Evolutionary conservation across 2,797 vertebrate genomes (phyloP), one percentile per base, ranked within the genome.

Genomic region (Synaphobranchus kaupii): DNA sequence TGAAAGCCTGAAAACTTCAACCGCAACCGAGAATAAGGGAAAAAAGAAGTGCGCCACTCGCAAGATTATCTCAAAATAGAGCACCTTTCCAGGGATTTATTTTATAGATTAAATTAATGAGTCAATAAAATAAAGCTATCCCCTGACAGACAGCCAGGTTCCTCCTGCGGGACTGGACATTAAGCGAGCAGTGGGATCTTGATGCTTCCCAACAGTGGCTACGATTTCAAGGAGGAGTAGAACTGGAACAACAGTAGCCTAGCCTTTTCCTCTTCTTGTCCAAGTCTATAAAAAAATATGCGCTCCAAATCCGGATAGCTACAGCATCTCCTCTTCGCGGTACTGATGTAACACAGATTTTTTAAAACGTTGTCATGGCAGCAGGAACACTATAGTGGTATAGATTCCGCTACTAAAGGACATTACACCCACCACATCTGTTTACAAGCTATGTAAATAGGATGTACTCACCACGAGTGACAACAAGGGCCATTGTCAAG

Each of bases 291-390:
- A 54, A 60, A 54, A 39, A 52, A 76, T 87, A 25, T 47, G 68
- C 83, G 83, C 47, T 87, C 52, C 13, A 44, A 58, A 84, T 78
- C 17, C 66, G n/a, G 76, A 87, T 52, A 39, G 39, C 39, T 39
- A 85, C 63, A n/a, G 84, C 39, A 73, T 44, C 58, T 52, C 63
- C 81, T 12, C 52, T 54, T 63, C 17, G 20, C 52, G 56, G 50
- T 63, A 84, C 39, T 34, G 22, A 50, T 84, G 50, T 63, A 73
- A 81, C 20, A 50, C 56, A 84, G 31, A 47, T 68, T 68, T 83
- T 52, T 52, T 52, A 56, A 84, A 83, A 80, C 86, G 89, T 90
- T 91, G 88, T 83, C 90, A 91, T 92, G 89, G 89, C 84, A 93
- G 87, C 90, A 82, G 73, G 84, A 86, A 87, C 83, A 83, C 85